A percentile compares a stretch with the other conserved stretches of the same genome.
Conservation (phyloP, 2,797 vertebrate species). For the Peromyscus eremicus region DNA sequence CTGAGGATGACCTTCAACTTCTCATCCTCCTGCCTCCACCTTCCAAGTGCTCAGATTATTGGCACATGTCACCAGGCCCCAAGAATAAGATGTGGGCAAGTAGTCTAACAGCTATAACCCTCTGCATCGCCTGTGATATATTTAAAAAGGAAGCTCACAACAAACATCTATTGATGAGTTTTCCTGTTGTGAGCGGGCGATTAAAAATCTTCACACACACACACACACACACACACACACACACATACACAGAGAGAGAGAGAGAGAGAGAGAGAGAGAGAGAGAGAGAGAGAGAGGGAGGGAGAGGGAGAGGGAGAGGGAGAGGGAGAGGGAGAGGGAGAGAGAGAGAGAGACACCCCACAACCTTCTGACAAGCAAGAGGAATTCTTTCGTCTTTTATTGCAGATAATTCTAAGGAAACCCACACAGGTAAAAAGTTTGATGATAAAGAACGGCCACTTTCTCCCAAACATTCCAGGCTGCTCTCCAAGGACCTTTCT, state of each 20-base stretch:
- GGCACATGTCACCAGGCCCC: neutral
- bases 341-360: too few species aligned
- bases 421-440: neutral
- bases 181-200: conserved; percentile 33
- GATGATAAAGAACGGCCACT: neutral
- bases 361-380: neutral
- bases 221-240: neutral
- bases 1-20: neutral
- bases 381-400: neutral
- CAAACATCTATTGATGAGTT: neutral
- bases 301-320: too few species aligned
- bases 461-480: neutral
- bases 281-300: too few species aligned
- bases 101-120: neutral
- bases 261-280: too few species aligned
- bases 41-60: neutral
- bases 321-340: too few species aligned
- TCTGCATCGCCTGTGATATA: neutral
- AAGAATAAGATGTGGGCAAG: neutral
- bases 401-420: neutral
- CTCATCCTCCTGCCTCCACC: neutral
- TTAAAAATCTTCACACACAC: neutral
- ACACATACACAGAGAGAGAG: neutral
- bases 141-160: neutral
- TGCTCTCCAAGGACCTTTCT: neutral